Conservation (phyloP, 2,888 invertebrate genomes). For the Proisotoma minuta region DNA sequence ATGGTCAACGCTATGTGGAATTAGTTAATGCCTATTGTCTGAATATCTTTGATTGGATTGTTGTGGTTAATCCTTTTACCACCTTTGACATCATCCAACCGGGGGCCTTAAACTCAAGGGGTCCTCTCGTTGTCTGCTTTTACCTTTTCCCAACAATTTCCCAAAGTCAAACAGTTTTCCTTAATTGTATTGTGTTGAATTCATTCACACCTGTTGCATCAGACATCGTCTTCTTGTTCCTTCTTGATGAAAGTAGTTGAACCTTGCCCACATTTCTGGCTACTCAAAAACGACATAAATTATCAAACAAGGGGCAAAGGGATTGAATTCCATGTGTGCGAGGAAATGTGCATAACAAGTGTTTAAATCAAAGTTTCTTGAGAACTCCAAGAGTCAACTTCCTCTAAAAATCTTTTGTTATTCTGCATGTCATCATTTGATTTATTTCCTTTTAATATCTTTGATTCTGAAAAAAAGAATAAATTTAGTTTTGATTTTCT, state of each 20-base stretch:
- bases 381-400: neutral
- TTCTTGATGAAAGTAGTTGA: neutral
- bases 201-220: slow-evolving; percentile 9
- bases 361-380: neutral
- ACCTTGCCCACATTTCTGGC: neutral
- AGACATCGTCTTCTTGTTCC: neutral
- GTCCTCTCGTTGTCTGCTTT: neutral
- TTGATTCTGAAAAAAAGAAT: neutral
- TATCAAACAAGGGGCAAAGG: neutral
- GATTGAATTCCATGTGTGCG: neutral
- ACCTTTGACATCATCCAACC: slow-evolving; percentile 2
- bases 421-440: neutral
- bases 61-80: neutral
- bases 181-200: neutral
- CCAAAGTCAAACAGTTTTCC: neutral
- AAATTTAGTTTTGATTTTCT: neutral
- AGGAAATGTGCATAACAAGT: neutral
- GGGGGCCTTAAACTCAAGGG: slow-evolving; percentile 1
- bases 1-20: too few species aligned
- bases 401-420: neutral
- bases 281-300: slow-evolving; percentile 8
- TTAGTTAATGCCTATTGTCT: neutral
- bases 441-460: slow-evolving; percentile 2
- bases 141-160: neutral
- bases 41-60: slow-evolving; percentile 1